Conservation (phyloP, 2,888 invertebrate genomes). For the Spilarctia lutea region DNA sequence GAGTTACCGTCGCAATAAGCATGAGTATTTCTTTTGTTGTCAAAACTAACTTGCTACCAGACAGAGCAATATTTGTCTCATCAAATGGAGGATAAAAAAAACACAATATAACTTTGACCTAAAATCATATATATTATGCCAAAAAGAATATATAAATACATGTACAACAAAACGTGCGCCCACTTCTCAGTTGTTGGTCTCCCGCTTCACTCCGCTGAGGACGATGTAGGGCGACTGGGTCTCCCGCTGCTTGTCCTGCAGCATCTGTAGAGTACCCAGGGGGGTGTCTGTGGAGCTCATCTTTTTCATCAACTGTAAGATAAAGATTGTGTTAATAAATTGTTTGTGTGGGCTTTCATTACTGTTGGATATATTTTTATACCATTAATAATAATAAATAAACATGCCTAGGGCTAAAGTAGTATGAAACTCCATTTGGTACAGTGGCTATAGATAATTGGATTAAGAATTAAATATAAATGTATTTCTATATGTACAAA, state of each 20-base stretch:
- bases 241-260: conserved; percentile 98
- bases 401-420: no score
- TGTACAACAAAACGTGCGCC: neutral
- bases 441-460: no score
- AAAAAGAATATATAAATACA: conserved; percentile 10
- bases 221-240: conserved; percentile 97
- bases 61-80: no score
- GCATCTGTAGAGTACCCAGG: conserved; percentile 96
- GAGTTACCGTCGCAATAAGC: no score
- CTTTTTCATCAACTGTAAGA: conserved; percentile 94
- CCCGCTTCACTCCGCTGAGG: conserved; percentile 93
- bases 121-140: conserved; percentile 18
- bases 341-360: neutral
- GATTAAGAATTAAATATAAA: no score
- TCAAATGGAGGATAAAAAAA: neutral
- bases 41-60: no score
- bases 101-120: neutral
- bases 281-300: conserved; percentile 99
- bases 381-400: no score
- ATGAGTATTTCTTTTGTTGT: no score
- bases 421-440: no score
- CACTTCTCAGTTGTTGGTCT: conserved; percentile 58
- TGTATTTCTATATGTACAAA: no score
- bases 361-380: neutral
- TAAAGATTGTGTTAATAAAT: neutral